A percentile compares a stretch with the other conserved stretches of the same genome.
Evolutionary conservation across 2,113 vertebrate genomes (phyloP).

Genomic region (Heterochromis multidens): DNA sequence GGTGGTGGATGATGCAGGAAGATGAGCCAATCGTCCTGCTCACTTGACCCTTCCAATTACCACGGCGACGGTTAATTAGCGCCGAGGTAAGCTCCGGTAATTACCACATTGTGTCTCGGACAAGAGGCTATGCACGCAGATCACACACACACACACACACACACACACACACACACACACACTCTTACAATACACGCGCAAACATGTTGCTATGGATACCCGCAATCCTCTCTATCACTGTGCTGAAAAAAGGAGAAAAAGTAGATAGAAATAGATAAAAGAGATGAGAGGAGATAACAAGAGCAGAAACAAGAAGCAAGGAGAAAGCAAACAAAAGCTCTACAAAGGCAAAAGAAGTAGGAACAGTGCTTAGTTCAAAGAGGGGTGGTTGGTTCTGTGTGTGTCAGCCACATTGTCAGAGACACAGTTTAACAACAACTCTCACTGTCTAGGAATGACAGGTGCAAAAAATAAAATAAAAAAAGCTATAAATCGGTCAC

Average conservation of each 20-base stretch:
- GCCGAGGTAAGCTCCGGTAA: slow-evolving; percentile 77
- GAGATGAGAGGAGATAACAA: slow-evolving; percentile 46
- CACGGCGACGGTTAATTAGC: slow-evolving; percentile 77
- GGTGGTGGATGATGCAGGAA: slow-evolving; percentile 54
- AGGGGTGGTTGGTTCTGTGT: neutral
- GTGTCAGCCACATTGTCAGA: slow-evolving; percentile 29
- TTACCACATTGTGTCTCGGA: slow-evolving; percentile 78
- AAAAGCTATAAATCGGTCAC: slow-evolving; percentile 8
- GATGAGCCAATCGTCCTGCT: slow-evolving; percentile 75
- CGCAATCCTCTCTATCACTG: slow-evolving; percentile 49
- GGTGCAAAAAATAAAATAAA: neutral
- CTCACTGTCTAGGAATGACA: slow-evolving; percentile 42
- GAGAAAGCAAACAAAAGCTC: slow-evolving; percentile 52
- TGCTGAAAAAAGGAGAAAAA: slow-evolving; percentile 36
- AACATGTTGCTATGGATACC: slow-evolving; percentile 79
- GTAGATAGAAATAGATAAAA: slow-evolving; percentile 65
- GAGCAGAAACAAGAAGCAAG: slow-evolving; percentile 30
- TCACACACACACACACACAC: slow-evolving; percentile 12
- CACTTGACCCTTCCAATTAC: slow-evolving; percentile 81
- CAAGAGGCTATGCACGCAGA: slow-evolving; percentile 67
- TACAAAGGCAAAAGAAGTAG: slow-evolving; percentile 41
- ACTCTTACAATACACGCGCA: slow-evolving; percentile 14
- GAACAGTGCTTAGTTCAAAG: slow-evolving; percentile 39
- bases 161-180: neutral
- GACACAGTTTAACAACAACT: slow-evolving; percentile 37